A percentile compares a stretch with the other conserved stretches of the same genome.
These are phyloP conservation scores for Cynocephalus volans DNA, from an alignment of 2,113 vertebrate species.

Conservation along the genomic window DNA sequence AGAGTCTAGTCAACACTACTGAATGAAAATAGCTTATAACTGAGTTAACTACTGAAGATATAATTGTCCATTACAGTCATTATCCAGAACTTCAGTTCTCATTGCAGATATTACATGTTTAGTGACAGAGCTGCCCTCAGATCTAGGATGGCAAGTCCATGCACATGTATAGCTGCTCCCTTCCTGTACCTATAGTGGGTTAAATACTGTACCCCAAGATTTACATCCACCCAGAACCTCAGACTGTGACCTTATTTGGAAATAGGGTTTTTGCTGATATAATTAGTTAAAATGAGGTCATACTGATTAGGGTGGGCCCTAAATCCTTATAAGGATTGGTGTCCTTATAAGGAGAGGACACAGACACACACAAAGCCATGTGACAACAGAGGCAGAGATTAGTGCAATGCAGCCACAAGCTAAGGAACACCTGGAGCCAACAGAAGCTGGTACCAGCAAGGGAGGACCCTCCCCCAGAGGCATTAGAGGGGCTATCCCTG, in stretches of 20 bases:
- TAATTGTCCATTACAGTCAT: rapidly evolving
- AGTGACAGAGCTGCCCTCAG: not conserved
- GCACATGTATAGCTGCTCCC: rapidly evolving
- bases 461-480: not conserved
- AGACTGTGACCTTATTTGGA: not conserved
- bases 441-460: not conserved
- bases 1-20: not conserved
- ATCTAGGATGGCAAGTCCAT: rapidly evolving
- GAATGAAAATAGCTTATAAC: rapidly evolving
- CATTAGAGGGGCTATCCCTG: rapidly evolving
- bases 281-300: not conserved
- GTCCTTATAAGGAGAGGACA: not conserved
- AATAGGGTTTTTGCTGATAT: not conserved
- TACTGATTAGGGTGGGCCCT: not conserved
- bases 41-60: not conserved
- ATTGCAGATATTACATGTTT: rapidly evolving
- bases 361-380: not conserved
- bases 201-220: rapidly evolving
- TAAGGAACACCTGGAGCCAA: not conserved
- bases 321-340: not conserved
- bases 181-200: not conserved
- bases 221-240: not conserved
- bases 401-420: not conserved
- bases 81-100: not conserved
- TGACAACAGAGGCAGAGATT: not conserved